Evolutionary conservation across 53 echinoderm and acorn worm species (phyloP).

Genomic region (Luidia sarsii): DNA sequence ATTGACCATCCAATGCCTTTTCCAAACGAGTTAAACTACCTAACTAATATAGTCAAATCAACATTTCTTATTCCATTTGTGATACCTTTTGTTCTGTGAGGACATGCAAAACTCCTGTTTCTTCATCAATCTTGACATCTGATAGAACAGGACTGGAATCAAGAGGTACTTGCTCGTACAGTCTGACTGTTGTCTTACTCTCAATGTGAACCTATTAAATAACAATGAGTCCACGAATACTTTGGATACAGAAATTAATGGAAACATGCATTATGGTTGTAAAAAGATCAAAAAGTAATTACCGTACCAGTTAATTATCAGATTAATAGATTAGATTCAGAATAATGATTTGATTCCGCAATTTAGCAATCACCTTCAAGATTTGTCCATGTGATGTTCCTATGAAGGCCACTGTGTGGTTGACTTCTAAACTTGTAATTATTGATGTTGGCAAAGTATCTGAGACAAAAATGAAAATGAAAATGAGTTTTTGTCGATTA

Average conservation of each 20-base stretch:
- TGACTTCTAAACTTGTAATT: slow-evolving; percentile 45
- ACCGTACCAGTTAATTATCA: no score
- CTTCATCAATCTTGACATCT: slow-evolving; percentile 37
- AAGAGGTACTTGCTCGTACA: slow-evolving; percentile 61
- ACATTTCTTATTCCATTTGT: background rate
- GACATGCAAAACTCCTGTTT: background rate
- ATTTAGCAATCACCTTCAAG: slow-evolving; percentile 76
- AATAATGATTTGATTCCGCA: no score
- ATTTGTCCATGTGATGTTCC: slow-evolving; percentile 70
- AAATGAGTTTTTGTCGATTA: background rate
- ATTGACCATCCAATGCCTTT: no score
- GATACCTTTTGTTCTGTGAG: slow-evolving; percentile 64
- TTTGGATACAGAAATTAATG: no score
- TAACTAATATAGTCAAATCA: background rate
- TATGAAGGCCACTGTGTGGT: slow-evolving; percentile 73
- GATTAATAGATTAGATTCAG: no score
- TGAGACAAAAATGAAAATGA: no score
- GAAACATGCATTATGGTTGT: no score
- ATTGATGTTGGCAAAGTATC: slow-evolving; percentile 31
- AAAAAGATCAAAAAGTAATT: no score
- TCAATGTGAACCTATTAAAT: slow-evolving; percentile 58
- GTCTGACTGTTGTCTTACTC: slow-evolving; percentile 31
- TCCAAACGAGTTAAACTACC: no score
- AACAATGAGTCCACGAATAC: no score
- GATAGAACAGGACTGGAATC: slow-evolving; percentile 42